Percentiles rank a stretch among this genome's conserved stretches.
phyloP scores from a whole-genome alignment of 2,888 invertebrate genomes.

The Resseliella maxima region DNA sequence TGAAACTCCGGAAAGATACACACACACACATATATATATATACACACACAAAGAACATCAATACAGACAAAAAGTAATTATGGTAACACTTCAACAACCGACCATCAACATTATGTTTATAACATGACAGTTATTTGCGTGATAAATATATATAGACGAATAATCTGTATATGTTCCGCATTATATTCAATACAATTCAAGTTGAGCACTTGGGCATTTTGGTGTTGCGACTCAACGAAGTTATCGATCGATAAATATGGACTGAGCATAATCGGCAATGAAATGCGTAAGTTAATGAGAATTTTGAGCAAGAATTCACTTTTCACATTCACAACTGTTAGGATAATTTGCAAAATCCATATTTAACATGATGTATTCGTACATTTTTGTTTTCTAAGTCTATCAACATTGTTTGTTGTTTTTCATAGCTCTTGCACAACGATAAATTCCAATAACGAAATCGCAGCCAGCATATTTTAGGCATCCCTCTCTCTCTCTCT shows the following conservation, averaged over 20 bases:
- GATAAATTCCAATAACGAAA: background rate
- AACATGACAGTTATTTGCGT: background rate
- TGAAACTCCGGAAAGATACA: background rate
- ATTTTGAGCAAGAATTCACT: background rate
- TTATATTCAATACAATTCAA: too few species aligned
- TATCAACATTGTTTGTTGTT: background rate
- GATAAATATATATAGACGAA: background rate
- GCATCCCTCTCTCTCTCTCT: too few species aligned
- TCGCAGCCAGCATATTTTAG: background rate
- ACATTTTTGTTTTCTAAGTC: background rate
- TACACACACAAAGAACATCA: background rate
- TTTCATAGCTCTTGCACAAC: background rate
- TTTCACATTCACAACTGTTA: background rate
- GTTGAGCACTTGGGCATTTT: background rate
- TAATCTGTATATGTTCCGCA: background rate
- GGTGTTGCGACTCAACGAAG: background rate
- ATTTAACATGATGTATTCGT: background rate
- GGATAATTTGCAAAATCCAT: background rate
- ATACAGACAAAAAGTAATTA: slow-evolving; percentile 3
- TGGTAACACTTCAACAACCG: background rate
- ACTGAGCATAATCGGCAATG: background rate
- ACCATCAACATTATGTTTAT: slow-evolving; percentile 5
- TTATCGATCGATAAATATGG: background rate
- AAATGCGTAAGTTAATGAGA: background rate
- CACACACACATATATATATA: background rate